Evolutionary conservation across 2,888 invertebrate species (phyloP), one percentile per base, ranked within the genome.

Genomic region (Spodoptera littoralis): DNA sequence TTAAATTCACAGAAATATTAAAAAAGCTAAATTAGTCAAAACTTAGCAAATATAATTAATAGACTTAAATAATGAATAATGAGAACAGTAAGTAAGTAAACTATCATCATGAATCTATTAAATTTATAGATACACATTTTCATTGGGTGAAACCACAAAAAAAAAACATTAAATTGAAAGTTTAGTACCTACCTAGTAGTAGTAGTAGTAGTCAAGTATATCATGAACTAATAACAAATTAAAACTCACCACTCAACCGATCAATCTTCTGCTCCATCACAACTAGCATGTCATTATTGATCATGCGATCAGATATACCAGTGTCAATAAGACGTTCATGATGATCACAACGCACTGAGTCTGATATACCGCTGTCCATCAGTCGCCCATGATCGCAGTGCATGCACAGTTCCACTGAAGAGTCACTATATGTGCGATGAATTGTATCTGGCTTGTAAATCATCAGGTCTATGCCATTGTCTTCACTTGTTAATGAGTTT

Each of bases 251-350:
- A 46, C 73, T 88, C 27, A 92, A 66, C 6, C 81, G 82, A 67
- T 91, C 91, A 41, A 92, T 87, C 74, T 92, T 92, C 60, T 81
- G 77, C 53, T 92, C 92, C 72, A 92, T 73, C 8, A 79, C 76
- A 0, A 67, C 59, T 2, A 90, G 58, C 43, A 76, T 63, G n/a
- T 85, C 88, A 6, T 66, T 72, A 8, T 83, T 82, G 12, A 69
- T 43, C 22, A 78, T 77, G 47, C 58, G 68, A 53, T 85, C 81
- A 18, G 80, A 74, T 27, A 85, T 73, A 1, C 83, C 85, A 57
- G 84, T 84, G 64, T 85, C 86, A 4, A 27, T 27, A 27, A 27
- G 3, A 27, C 27, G 27, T 5, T 0, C 27, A 27, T 27, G 4
- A 4, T 74, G 76, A n/a, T 87, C 86, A 0, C 83, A 83, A 12